Base-by-base conservation (phyloP, 1,140 invertebrate genomes). In the Brachionus angularis region DNA sequence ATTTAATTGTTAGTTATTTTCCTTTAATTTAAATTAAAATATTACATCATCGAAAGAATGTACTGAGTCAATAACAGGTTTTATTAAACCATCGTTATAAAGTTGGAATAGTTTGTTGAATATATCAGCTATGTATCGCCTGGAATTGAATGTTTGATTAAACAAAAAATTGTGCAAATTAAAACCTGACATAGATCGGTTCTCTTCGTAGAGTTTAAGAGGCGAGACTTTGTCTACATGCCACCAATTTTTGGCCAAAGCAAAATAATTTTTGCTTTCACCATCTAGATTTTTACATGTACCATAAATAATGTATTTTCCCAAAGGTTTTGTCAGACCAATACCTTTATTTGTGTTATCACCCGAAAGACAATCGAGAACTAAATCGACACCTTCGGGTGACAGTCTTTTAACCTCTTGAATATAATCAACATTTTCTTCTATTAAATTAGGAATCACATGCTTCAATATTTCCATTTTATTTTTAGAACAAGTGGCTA, bases 161-260 rank as follows among this genome's bases (percentile, higher is more conserved):
- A 89, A 89, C 78, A 91, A 84, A 76, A 93, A 81, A 79, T 90
- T 88, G 46, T 90, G 87, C 73, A 92, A 84, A 82, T 91, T 90
- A 77, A 93, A 86, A 1, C 90, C 90, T 21, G 86, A 84, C 46
- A 93, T 82, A 47, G 85, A 87, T 81, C 91, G 90, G 82, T 92
- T 93, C 77, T 93, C 90, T 75, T 92, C 90, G 79, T 88, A 92
- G 72, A 93, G 81, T 81, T 91, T 91, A 74, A 91, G 86, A 1
- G 90, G 89, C 5, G 88, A 90, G 46, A 92, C 85, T 82, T 91
- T 92, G 79, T 91, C 90, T 18, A 91, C 89, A 84, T 91, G 89
- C 89, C 89, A 92, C 90, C 90, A 92, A 88, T 83, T 36, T 29
- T 39, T 86, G 67, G 89, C 89, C 76, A 88, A 87, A 75, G 89